Base-by-base conservation (phyloP, 2,797 vertebrate genomes). In the Pantherophis alleghaniensis region DNA sequence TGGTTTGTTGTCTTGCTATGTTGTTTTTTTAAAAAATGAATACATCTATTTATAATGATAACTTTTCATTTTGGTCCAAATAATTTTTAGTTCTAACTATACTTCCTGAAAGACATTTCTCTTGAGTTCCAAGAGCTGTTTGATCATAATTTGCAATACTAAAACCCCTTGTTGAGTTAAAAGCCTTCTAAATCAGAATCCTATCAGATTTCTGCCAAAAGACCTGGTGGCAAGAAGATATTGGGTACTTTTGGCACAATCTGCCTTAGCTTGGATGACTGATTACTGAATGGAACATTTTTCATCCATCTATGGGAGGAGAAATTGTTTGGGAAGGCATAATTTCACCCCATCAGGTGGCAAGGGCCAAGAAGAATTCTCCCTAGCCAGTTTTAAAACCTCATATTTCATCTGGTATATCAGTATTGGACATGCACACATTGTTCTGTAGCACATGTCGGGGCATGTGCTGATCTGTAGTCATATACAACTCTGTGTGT, bases 201-300 rank as follows among this genome's bases (percentile, higher is more conserved):
- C 90, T 94, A 87, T 89, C 69, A 69, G 37, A 47, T 92, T 61
- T 3, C 96, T 86, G 16, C n/a, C 88, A 90, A 60, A 91, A 91
- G 88, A 42, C 91, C 94, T 96, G 4, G 74, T 95, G 94, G 90
- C 63, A 63, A 89, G 94, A 87, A 88, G 94, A 94, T 96, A 94
- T 93, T 28, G 93, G 91, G 4, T 79, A 37, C 28, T 93, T 93
- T 95, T 91, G 87, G 86, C 90, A 47, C 92, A 79, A 93, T 95
- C 74, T 86, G 91, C 87, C 13, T 1, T 86, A 89, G 92, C 95
- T 94, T 66, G 42, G 26, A 92, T 95, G 94, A 94, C 94, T 88
- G 59, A 93, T 96, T 94, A 93, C 59, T 69, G 61, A 95, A 87
- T 90, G 93, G 88, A n/a, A 4, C 61, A n/a, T 96, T 96, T 96